These are phyloP conservation scores for Brachyalestes nurse DNA, from an alignment of 2,797 vertebrate species.

Conservation along the genomic window DNA sequence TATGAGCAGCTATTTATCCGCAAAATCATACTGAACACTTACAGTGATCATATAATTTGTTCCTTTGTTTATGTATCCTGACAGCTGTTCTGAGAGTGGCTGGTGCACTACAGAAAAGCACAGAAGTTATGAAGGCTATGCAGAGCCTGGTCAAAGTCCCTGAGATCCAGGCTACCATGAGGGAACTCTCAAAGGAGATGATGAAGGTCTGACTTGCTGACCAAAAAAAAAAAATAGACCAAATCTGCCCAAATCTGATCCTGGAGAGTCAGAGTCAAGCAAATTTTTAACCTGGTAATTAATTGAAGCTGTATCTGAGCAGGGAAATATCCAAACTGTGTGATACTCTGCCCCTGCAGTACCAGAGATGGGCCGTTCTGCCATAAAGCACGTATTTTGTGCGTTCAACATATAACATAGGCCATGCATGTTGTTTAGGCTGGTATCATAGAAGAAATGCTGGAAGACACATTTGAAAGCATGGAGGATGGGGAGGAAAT, in stretches of 20 bases:
- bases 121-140: constrained; percentile 99
- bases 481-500: constrained; percentile 98
- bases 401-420: not conserved
- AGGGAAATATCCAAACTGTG: not conserved
- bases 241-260: not conserved
- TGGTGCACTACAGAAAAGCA: constrained; percentile 93
- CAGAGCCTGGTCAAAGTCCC: constrained; percentile 94
- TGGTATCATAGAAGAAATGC: constrained; percentile 87
- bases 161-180: constrained; percentile 97
- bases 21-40: not conserved
- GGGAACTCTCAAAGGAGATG: constrained; percentile 98
- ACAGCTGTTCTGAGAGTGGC: constrained; percentile 90
- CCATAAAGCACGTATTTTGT: not conserved
- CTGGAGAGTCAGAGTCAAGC: not conserved
- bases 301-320: not conserved
- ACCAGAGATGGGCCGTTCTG: not conserved
- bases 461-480: constrained; percentile 95
- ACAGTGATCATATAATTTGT: not conserved
- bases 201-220: constrained; percentile 84
- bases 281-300: not conserved
- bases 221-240: not conserved
- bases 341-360: not conserved
- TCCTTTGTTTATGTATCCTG: constrained; percentile 33
- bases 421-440: constrained; percentile 67
- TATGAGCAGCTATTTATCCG: not conserved